Evolutionary conservation across 2,797 vertebrate genomes (phyloP), one percentile per base, ranked within the genome.

Genomic region (Antennarius maculatus): DNA sequence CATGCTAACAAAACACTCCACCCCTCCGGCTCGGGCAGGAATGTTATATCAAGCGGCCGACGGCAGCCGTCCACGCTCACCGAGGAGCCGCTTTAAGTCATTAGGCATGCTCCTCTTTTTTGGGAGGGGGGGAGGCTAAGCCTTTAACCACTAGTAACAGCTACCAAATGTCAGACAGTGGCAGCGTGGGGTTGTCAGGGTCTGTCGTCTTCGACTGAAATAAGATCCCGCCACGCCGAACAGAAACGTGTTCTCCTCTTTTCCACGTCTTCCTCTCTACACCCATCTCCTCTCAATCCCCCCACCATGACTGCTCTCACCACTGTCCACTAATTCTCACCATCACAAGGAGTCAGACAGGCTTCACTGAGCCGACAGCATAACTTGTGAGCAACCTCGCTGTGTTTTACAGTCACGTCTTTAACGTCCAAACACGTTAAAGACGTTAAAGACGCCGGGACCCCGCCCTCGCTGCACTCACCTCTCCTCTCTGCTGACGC

Each of bases 401-500:
- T 74, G 63, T 57, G 73, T 70, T 80, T 71, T 61, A 74, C 72
- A 27, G 18, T 56, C 69, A 23, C 28, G 50, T 70, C n/a, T n/a
- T n/a, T n/a, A n/a, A n/a, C n/a, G n/a, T n/a, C n/a, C n/a, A n/a
- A n/a, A n/a, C n/a, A n/a, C n/a, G n/a, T n/a, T n/a, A n/a, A n/a
- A n/a, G n/a, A n/a, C n/a, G n/a, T n/a, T n/a, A n/a, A n/a, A n/a
- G n/a, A n/a, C n/a, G n/a, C n/a, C n/a, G n/a, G n/a, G n/a, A n/a
- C 23, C 23, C 23, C 23, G 23, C 23, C 23, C 23, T 23, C 23
- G 23, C 23, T 23, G 1, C 23, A 23, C 23, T 48, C 39, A 49
- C 61, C 2, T 17, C 93, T 92, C 83, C 95, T 96, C 66, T 98
- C 97, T 16, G 89, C 82, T 58, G 95, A 91, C 49, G 94, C 92